Percentiles rank a stretch among this genome's conserved stretches.
These are phyloP conservation scores for Heliopora coerulea DNA, from an alignment of 92 coral and sea anemone genomes.

Conservation along the genomic window DNA sequence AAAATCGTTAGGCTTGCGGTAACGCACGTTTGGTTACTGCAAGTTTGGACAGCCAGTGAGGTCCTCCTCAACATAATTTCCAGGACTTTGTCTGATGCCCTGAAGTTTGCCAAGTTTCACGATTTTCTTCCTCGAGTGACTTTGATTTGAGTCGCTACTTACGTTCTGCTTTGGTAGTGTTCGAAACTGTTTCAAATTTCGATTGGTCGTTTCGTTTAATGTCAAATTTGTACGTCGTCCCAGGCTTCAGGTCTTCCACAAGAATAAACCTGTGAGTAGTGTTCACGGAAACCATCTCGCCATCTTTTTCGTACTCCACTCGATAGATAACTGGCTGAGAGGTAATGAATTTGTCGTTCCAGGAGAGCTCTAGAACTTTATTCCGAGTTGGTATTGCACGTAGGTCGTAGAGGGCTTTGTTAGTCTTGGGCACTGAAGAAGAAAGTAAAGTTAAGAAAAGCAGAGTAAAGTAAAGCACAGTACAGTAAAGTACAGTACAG, in stretches of 20 bases:
- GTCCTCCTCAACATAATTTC: no score
- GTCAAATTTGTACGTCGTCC: conserved; percentile 62
- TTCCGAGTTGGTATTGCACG: conserved; percentile 9
- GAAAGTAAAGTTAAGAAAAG: neutral
- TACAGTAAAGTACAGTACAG: no score
- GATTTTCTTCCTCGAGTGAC: no score
- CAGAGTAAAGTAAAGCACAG: no score
- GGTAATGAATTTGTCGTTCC: conserved; percentile 6
- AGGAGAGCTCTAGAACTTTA: conserved; percentile 12
- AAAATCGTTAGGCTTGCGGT: no score
- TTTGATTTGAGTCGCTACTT: conserved; percentile 33
- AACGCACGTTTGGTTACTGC: no score
- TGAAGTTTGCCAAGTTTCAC: no score
- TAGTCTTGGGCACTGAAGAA: conserved; percentile 18
- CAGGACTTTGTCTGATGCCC: no score
- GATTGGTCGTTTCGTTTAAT: conserved; percentile 70
- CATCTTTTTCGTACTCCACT: conserved; percentile 31
- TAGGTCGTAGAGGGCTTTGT: neutral
- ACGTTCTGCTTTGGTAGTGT: conserved; percentile 75
- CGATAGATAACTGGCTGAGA: neutral
- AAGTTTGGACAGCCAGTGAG: no score
- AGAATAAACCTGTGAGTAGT: conserved; percentile 43
- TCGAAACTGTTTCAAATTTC: conserved; percentile 56
- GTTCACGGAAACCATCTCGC: neutral
- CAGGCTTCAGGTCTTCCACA: conserved; percentile 68